Conservation (phyloP, 1,140 invertebrate species). For the Tetragonula clypearis region DNA sequence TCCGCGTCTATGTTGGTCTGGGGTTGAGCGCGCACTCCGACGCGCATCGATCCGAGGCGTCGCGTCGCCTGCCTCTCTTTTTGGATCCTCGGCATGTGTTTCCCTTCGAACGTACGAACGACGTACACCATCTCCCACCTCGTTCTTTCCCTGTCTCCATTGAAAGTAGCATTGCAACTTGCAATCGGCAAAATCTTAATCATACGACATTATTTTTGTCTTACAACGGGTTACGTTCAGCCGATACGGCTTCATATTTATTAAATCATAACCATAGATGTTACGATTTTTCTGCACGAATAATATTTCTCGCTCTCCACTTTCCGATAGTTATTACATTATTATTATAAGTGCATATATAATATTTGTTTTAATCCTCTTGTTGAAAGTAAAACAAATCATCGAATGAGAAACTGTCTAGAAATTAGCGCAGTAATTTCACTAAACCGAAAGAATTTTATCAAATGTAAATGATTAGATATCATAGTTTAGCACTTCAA, state of each 20-base stretch:
- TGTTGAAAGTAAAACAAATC: background rate
- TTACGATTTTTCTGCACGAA: too few species aligned
- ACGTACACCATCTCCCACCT: conserved; percentile 26
- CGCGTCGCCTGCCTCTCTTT: conserved; percentile 75
- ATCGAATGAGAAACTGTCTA: background rate
- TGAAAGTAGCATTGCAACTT: conserved; percentile 7
- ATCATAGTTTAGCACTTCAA: too few species aligned
- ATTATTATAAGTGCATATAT: background rate
- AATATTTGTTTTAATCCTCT: background rate
- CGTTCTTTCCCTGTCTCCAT: conserved; percentile 8
- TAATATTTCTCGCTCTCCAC: too few species aligned
- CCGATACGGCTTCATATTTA: too few species aligned
- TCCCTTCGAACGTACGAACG: conserved; percentile 61
- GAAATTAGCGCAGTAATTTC: background rate
- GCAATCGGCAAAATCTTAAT: background rate
- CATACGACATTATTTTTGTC: background rate
- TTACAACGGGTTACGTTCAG: background rate
- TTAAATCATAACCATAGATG: too few species aligned
- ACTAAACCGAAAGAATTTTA: background rate
- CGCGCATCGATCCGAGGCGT: conserved; percentile 78
- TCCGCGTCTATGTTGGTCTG: conserved; percentile 75
- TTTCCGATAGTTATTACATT: background rate
- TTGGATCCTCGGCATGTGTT: conserved; percentile 75
- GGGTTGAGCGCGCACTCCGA: conserved; percentile 76
- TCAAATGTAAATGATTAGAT: background rate